Base-by-base conservation (phyloP, 2,888 invertebrate genomes). In the Tiphia femorata region DNA sequence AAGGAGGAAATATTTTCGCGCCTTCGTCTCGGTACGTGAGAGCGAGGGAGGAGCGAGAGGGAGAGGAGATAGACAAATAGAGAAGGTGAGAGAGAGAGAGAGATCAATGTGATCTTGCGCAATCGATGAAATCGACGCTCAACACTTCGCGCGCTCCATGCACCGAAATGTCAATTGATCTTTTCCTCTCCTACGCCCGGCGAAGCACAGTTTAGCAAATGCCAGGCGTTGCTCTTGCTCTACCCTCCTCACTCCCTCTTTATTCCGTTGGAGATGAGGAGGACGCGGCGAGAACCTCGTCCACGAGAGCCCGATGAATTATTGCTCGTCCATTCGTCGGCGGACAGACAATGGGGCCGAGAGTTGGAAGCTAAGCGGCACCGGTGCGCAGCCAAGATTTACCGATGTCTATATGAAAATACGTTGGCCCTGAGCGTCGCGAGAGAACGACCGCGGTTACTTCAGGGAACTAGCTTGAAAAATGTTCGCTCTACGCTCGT, bases 81-180 rank as follows among this genome's bases (percentile, higher is more conserved):
- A n/a, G n/a, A n/a, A n/a, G n/a, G n/a, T n/a, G n/a, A n/a, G n/a
- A n/a, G n/a, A n/a, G n/a, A n/a, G n/a, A n/a, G n/a, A n/a, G n/a
- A n/a, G n/a, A n/a, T n/a, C n/a, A n/a, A n/a, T n/a, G n/a, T n/a
- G n/a, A n/a, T 3, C 10, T 61, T 59, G 64, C 57, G 58, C 59
- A 70, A 69, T 64, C 70, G 67, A 70, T 69, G 70, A 70, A 64
- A 69, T 58, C 70, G 51, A 69, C 67, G 51, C 70, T 37, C 62
- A 62, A 59, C 58, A 58, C 56, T 51, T 65, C 62, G 35, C 43
- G 40, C 25, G 33, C 50, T 30, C 35, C 12, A 19, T 7, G 30
- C 33, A 14, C 14, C 49, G 53, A 69, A 70, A 69, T 70, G 69
- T 67, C 69, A 69, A 69, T 70, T 53, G 69, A 67, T 70, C 67